phyloP scores from a whole-genome alignment of 2,888 invertebrate species.

The Gastracanthus pulcherrimus region DNA sequence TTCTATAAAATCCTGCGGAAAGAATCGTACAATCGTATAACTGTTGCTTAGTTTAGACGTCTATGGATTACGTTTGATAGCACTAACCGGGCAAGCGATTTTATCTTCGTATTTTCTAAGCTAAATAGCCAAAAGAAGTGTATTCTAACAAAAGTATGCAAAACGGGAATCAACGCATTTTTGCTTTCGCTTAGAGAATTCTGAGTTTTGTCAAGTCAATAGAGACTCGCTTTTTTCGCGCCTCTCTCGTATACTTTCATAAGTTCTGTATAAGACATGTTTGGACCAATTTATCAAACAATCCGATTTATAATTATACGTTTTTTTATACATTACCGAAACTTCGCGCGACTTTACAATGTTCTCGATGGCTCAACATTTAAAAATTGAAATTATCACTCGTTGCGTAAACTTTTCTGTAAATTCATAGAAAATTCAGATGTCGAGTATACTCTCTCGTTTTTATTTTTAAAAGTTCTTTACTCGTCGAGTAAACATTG shows the following conservation, averaged over 20 bases:
- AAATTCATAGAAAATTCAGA: conserved; percentile 16
- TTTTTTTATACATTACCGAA: conserved; percentile 60
- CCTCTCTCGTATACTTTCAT: conserved; percentile 74
- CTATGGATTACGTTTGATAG: conserved; percentile 38
- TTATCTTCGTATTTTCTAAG: not conserved
- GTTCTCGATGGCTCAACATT: conserved; percentile 25
- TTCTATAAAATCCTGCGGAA: conserved; percentile 9
- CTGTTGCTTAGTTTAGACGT: conserved; percentile 21
- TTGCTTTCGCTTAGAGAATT: conserved; percentile 44
- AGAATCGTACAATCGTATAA: conserved; percentile 14
- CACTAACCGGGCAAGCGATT: not conserved
- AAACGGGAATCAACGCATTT: conserved; percentile 51
- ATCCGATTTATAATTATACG: conserved; percentile 65
- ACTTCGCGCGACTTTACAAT: conserved; percentile 43
- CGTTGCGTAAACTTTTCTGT: not conserved
- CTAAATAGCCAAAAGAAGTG: not conserved
- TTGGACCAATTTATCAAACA: conserved; percentile 70
- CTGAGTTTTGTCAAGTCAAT: conserved; percentile 49
- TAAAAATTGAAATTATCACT: conserved; percentile 26
- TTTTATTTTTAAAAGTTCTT: not conserved
- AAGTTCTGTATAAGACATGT: conserved; percentile 68
- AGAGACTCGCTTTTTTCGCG: conserved; percentile 61
- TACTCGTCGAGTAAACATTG: conserved; percentile 8
- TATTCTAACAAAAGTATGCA: not conserved
- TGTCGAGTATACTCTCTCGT: not conserved